Evolutionary conservation across 2,797 vertebrate species (phyloP).

Genomic region (Crocidura indochinensis): DNA sequence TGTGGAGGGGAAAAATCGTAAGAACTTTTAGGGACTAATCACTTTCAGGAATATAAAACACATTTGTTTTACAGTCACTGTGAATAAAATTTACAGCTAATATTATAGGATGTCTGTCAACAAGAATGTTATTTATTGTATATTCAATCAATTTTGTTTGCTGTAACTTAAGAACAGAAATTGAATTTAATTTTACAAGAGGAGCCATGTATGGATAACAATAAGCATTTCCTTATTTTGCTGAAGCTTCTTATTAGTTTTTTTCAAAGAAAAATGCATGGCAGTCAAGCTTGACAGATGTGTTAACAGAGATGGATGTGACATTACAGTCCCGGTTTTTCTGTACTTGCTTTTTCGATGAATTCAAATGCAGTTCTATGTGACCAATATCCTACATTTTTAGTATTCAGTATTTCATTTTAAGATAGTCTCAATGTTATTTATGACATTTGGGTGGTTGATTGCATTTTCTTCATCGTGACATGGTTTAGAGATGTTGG

Average conservation of each 20-base stretch:
- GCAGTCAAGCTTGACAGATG: slow-evolving; percentile 75
- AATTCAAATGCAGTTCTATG: slow-evolving; percentile 72
- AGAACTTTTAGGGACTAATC: not conserved
- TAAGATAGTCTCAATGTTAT: slow-evolving; percentile 69
- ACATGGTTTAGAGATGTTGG: not conserved
- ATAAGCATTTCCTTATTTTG: slow-evolving; percentile 53
- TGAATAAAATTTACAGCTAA: slow-evolving; percentile 3
- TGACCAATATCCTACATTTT: slow-evolving; percentile 74
- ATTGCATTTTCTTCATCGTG: slow-evolving; percentile 37
- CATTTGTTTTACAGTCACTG: not conserved
- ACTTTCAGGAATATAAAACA: not conserved
- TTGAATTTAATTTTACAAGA: slow-evolving; percentile 45
- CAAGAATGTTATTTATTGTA: not conserved
- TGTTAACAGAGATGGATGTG: slow-evolving; percentile 76
- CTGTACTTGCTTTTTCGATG: slow-evolving; percentile 80
- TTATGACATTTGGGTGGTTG: slow-evolving; percentile 72
- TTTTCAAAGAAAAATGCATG: not conserved
- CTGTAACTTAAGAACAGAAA: slow-evolving; percentile 4
- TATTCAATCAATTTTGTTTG: slow-evolving; percentile 2
- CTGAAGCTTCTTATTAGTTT: slow-evolving; percentile 71
- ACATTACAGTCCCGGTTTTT: slow-evolving; percentile 72
- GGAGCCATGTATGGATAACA: not conserved
- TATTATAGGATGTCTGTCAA: not conserved
- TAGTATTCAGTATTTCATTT: slow-evolving; percentile 71
- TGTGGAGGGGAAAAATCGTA: not conserved